phyloP scores from a whole-genome alignment of 2,888 invertebrate genomes.

The Caenorhabditis zanzibari region DNA sequence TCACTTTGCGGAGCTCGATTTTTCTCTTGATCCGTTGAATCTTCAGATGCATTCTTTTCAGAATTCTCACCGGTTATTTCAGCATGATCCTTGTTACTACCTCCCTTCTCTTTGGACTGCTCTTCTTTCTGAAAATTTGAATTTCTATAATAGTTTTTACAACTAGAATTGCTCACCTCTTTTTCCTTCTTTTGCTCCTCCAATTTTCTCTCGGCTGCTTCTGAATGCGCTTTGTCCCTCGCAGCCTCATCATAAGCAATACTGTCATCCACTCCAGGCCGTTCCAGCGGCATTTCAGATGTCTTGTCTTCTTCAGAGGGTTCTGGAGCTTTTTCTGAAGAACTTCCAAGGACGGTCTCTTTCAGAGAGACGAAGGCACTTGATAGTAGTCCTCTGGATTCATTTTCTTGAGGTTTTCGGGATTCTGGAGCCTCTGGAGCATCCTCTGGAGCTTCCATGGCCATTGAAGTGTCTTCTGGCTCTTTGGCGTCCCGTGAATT shows the following conservation, averaged over 20 bases:
- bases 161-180: not conserved
- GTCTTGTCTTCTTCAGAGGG: not conserved
- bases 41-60: not conserved
- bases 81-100: not conserved
- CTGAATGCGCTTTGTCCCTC: slow-evolving; percentile 1
- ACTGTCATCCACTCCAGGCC: not conserved
- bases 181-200: not conserved
- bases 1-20: slow-evolving; percentile 7
- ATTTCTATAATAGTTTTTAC: no score
- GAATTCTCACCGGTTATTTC: slow-evolving; percentile 1
- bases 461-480: not conserved
- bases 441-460: not conserved
- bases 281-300: not conserved
- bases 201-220: slow-evolving; percentile 4
- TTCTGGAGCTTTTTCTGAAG: not conserved
- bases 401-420: not conserved
- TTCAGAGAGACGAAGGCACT: not conserved
- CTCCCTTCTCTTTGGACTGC: not conserved
- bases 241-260: slow-evolving; percentile 1
- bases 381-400: not conserved
- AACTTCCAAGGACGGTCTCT: not conserved
- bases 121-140: not conserved
- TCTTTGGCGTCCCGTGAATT: not conserved
- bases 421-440: no score
- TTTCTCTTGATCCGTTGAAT: not conserved